Evolutionary conservation across 2,888 invertebrate genomes (phyloP), one percentile per base, ranked within the genome.

Genomic region (Himalopsyche tibetana): DNA sequence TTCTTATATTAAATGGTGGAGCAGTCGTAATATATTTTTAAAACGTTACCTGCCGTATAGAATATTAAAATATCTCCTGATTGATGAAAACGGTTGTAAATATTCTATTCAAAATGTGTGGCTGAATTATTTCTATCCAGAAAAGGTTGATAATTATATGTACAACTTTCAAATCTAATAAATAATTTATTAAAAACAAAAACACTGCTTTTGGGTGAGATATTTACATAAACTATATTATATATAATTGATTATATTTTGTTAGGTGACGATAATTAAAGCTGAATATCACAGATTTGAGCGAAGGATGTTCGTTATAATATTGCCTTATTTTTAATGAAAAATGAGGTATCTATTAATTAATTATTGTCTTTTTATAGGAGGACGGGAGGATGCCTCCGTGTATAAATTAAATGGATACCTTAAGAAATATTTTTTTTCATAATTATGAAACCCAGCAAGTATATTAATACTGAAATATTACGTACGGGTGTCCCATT

Each of bases 251-350:
- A 36, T 74, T 74, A 38, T 74, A 74, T 74, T 74, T 36, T 36
- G 12, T 74, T 63, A 28, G 28, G 9, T 74, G 38, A 36, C 15
- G 36, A 74, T 74, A 63, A 63, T 63, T 63, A 11, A 63, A n/a
- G 15, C 19, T 36, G 36, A 74, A 28, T 36, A 74, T 74, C 74
- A 74, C 74, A 36, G 19, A 74, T 74, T 74, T 74, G 74, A 15
- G 38, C 12, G 36, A 74, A 11, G 74, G 74, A 74, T 38, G 74
- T 0, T 74, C 74, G 74, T 36, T 51, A 74, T 74, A 38, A 74
- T 74, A 74, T 74, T 74, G 74, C 74, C 74, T 74, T 74, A 74
- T 74, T 74, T 74, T 74, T 74, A 74, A 74, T 74, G 74, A 74
- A 74, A 74, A 74, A 74, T 74, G 74, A 74, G 74, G 74, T 74